Base-by-base conservation (phyloP, 2,113 vertebrate species). In the Siniperca chuatsi region DNA sequence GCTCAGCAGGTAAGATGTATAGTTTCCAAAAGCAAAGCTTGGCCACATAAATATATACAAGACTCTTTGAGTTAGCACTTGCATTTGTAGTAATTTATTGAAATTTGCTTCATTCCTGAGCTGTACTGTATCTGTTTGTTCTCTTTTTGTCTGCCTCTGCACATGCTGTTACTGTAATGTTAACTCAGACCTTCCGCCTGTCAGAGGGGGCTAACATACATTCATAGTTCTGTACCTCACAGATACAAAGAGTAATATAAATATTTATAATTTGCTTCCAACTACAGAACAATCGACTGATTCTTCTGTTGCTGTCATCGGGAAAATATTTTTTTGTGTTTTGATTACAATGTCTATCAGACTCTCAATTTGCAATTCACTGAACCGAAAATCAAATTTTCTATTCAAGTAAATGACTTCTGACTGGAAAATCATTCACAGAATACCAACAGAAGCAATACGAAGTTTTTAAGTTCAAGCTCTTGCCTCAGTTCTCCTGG, bases 401-500 rank as follows among this genome's bases (percentile, higher is more conserved):
- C 37, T 67, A 29, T 52, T 46, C 23, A 76, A 61, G 75, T 54
- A 60, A 73, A 83, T 46, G 4, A 76, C 29, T 46, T 86, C 65
- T 73, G 64, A 82, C 67, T 58, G 15, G 48, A 52, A 83, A 85
- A 79, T 58, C 11, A 61, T 70, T 69, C 40, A 50, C 25, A 70
- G 50, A 78, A 40, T 60, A 6, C 62, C n/a, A 52, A 69, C 44
- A 66, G 54, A 70, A 33, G 37, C 21, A 80, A 87, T 82, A 60
- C 37, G 69, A 78, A 80, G 6, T 65, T 82, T 78, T 70, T 25
- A 46, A 66, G 62, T 48, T 72, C n/a, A 73, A 73, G 64, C 44
- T 85, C 57, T 74, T 46, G 61, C 54, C 72, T 67, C 70, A 69
- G 65, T 69, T 65, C 72, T 79, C 83, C 66, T 8, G 23, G 90